These are phyloP conservation scores for Sicus ferrugineus DNA, from an alignment of 2,888 invertebrate genomes.

Conservation along the genomic window DNA sequence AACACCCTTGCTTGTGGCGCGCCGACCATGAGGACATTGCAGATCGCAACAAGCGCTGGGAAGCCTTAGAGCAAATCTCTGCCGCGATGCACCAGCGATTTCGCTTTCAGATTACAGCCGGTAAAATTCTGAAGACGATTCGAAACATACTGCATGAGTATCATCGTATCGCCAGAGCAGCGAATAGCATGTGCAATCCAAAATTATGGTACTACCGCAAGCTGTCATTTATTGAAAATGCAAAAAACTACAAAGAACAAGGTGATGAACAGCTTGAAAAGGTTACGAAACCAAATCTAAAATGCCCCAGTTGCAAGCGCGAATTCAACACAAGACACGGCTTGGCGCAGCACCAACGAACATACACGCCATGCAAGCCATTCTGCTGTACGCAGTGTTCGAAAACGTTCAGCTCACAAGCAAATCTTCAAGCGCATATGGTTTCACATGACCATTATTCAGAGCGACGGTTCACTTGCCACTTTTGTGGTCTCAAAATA, in stretches of 20 bases:
- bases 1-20: constrained; percentile 26
- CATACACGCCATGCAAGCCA: constrained; percentile 23
- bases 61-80: constrained; percentile 18
- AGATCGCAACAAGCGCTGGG: not conserved
- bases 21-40: constrained; percentile 17
- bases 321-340: constrained; percentile 7
- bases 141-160: constrained; percentile 25
- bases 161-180: constrained; percentile 1
- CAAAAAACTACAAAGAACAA: not conserved
- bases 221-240: constrained; percentile 22
- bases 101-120: constrained; percentile 10
- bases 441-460: constrained; percentile 35
- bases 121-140: constrained; percentile 20
- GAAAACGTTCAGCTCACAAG: constrained; percentile 36
- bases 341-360: constrained; percentile 17
- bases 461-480: constrained; percentile 37
- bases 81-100: constrained; percentile 16
- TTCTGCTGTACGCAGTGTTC: constrained; percentile 32
- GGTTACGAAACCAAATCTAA: not conserved
- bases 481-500: constrained; percentile 40
- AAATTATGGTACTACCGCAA: constrained; percentile 25
- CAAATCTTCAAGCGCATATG: constrained; percentile 37
- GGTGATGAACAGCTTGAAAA: not conserved
- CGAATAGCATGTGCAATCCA: constrained; percentile 3
- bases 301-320: constrained; percentile 11